phyloP scores from a whole-genome alignment of 2,113 vertebrate species.

The Cricetomys ansorgei region DNA sequence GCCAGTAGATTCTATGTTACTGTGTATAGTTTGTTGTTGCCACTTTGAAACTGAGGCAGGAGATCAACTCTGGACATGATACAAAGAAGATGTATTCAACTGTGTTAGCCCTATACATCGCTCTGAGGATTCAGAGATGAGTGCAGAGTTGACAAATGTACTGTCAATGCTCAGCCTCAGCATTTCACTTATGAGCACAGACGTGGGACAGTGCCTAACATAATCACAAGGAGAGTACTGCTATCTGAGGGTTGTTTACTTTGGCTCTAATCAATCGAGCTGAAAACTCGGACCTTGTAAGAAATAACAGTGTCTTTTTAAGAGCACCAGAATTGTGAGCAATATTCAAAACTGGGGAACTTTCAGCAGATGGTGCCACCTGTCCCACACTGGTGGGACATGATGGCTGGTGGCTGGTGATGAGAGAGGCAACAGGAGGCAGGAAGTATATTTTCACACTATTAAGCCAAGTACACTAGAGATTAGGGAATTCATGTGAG shows the following conservation, averaged over 20 bases:
- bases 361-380: background rate
- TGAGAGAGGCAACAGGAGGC: background rate
- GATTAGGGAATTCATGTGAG: conserved; percentile 50
- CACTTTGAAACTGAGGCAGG: conserved; percentile 5
- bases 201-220: background rate
- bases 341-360: conserved; percentile 56
- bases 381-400: too few species aligned
- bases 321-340: conserved; percentile 10
- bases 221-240: background rate
- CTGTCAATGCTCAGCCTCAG: background rate
- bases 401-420: too few species aligned
- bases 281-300: background rate
- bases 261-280: background rate
- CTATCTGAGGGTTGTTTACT: background rate
- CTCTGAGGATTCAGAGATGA: background rate
- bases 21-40: background rate
- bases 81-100: background rate
- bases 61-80: conserved; percentile 23
- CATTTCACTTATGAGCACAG: background rate
- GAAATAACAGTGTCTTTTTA: conserved; percentile 10
- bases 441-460: background rate
- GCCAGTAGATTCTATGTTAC: too few species aligned
- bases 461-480: conserved; percentile 35
- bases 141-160: too few species aligned
- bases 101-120: background rate